A percentile compares a stretch with the other conserved stretches of the same genome.
Conservation (phyloP, 1,140 invertebrate genomes). For the Rhagoletis zephyria region DNA sequence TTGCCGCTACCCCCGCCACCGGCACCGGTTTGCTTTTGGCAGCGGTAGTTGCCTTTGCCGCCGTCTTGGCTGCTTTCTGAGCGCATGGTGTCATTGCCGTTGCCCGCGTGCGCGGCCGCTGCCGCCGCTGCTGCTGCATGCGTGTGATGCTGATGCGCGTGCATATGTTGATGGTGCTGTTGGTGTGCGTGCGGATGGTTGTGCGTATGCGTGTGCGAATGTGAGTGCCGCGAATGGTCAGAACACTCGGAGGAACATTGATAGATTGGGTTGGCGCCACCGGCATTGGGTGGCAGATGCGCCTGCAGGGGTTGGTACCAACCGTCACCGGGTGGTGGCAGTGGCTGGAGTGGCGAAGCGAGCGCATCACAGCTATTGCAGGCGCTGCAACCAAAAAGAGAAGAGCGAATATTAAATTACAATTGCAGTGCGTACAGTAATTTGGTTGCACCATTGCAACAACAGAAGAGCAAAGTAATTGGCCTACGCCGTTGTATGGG, state of each 20-base stretch:
- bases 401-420: neutral
- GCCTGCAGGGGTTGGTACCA: constrained; percentile 69
- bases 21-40: constrained; percentile 26
- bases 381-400: constrained; percentile 57
- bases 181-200: constrained; percentile 52
- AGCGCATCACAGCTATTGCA: constrained; percentile 72
- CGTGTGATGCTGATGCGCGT: constrained; percentile 55
- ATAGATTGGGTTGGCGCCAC: constrained; percentile 70
- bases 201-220: constrained; percentile 61
- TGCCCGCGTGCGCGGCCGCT: neutral
- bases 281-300: constrained; percentile 62
- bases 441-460: neutral
- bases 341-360: constrained; percentile 68
- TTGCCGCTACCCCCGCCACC: constrained; percentile 18
- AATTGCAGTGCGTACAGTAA: neutral
- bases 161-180: constrained; percentile 48
- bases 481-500: neutral
- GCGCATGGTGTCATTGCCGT: constrained; percentile 60
- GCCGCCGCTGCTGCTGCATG: neutral
- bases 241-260: constrained; percentile 73
- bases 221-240: constrained; percentile 68
- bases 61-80: constrained; percentile 69
- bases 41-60: constrained; percentile 60
- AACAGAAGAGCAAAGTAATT: neutral
- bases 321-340: constrained; percentile 62